Conservation (phyloP, 2,113 vertebrate genomes). For the Nesoenas mayeri region DNA sequence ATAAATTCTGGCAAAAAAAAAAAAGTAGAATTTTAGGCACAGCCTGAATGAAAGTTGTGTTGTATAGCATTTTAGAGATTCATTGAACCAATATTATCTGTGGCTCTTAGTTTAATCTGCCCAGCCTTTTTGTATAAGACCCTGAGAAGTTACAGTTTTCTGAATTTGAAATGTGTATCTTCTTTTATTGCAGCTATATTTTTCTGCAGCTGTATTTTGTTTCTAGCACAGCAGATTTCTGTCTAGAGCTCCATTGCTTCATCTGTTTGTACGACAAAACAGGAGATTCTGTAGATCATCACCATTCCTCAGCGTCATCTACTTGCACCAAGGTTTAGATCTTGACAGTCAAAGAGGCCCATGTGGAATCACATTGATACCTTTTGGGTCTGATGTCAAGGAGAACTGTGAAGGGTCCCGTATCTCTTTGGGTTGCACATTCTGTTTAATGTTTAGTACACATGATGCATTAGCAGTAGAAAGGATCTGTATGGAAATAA, state of each 20-base stretch:
- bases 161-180: not conserved
- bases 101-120: not conserved
- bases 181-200: not conserved
- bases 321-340: not conserved
- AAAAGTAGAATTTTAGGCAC: not conserved
- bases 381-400: not conserved
- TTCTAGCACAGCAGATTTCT: slow-evolving; percentile 4
- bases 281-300: not conserved
- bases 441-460: not conserved
- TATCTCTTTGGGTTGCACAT: not conserved
- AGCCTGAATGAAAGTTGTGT: not conserved
- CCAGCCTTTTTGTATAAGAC: not conserved
- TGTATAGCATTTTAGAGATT: not conserved
- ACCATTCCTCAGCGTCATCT: not conserved
- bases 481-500: not conserved
- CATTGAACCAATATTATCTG: not conserved
- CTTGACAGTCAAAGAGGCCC: not conserved
- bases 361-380: not conserved
- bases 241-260: not conserved
- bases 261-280: not conserved
- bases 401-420: not conserved
- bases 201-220: slow-evolving; percentile 17
- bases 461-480: not conserved
- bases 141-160: not conserved
- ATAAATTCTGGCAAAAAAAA: not conserved